These are phyloP conservation scores for Drosophila guanche DNA, from an alignment of 1,140 invertebrate species.

Conservation along the genomic window DNA sequence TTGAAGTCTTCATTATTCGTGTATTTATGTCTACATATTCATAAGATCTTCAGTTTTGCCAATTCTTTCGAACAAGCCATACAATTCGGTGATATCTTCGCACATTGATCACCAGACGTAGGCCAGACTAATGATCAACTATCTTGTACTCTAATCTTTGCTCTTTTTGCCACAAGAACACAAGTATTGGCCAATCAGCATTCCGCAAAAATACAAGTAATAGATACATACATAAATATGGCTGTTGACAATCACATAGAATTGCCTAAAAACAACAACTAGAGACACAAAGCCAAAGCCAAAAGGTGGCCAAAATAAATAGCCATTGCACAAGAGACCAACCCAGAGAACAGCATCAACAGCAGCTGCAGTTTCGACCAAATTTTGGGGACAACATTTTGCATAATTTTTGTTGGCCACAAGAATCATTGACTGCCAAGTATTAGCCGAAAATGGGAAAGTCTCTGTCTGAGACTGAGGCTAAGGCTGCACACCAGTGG, in stretches of 20 bases:
- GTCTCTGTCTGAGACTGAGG: slow-evolving; percentile 1
- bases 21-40: background rate
- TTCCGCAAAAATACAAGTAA: slow-evolving; percentile 8
- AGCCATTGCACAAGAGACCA: slow-evolving; percentile 31
- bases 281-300: slow-evolving; percentile 18
- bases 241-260: slow-evolving; percentile 33
- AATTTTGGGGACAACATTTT: slow-evolving; percentile 45
- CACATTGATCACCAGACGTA: background rate
- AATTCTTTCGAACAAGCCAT: background rate
- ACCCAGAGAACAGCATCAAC: slow-evolving; percentile 17
- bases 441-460: background rate
- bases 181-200: slow-evolving; percentile 25
- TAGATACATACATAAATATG: slow-evolving; percentile 8
- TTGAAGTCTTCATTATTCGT: no score
- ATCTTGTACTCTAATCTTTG: slow-evolving; percentile 40
- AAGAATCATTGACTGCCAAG: slow-evolving; percentile 9
- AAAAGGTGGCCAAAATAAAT: slow-evolving; percentile 33
- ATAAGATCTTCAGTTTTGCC: background rate
- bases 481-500: no score
- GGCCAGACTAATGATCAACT: slow-evolving; percentile 26
- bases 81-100: background rate
- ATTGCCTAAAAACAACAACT: slow-evolving; percentile 13
- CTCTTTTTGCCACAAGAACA: slow-evolving; percentile 35
- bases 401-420: slow-evolving; percentile 19
- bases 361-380: slow-evolving; percentile 24